These are phyloP conservation scores for Dysidea cf. avara DNA, from an alignment of 37 sponge, comb jelly and placozoan species.

Conservation along the genomic window DNA sequence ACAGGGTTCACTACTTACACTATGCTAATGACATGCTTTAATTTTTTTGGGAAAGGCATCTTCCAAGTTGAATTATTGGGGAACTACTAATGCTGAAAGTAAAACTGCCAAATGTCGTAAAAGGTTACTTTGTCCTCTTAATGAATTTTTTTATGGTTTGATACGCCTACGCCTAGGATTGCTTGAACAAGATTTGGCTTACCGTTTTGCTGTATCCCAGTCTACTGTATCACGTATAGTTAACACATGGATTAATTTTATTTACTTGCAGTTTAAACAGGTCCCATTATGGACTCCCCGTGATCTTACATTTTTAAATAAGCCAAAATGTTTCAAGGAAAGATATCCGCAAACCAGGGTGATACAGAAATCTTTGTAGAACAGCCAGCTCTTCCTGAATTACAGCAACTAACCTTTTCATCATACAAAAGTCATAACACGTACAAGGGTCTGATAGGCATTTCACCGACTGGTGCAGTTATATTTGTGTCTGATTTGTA, in stretches of 20 bases:
- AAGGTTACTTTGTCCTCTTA: slow-evolving; percentile 18
- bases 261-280: slow-evolving; percentile 7
- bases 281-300: slow-evolving; percentile 25
- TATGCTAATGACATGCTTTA: slow-evolving; percentile 18
- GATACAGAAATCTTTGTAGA: slow-evolving; percentile 52
- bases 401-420: slow-evolving; percentile 41
- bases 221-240: slow-evolving; percentile 21
- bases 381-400: slow-evolving; percentile 28
- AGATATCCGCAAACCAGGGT: slow-evolving; percentile 21
- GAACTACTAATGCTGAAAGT: slow-evolving; percentile 1
- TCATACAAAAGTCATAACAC: slow-evolving; percentile 26
- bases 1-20: slow-evolving; percentile 38
- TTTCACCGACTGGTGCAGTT: slow-evolving; percentile 47
- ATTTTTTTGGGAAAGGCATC: slow-evolving; percentile 25
- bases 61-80: not conserved
- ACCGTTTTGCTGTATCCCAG: slow-evolving; percentile 24
- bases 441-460: slow-evolving; percentile 46
- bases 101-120: slow-evolving; percentile 23
- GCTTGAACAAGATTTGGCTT: slow-evolving; percentile 25
- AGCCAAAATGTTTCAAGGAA: too few relatives aligned
- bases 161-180: slow-evolving; percentile 11
- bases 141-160: slow-evolving; percentile 23
- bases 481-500: slow-evolving; percentile 36
- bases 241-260: slow-evolving; percentile 38
- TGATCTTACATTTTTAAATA: too few relatives aligned